A percentile compares a stretch with the other conserved stretches of the same genome.
Evolutionary conservation across 2,888 invertebrate genomes (phyloP).

Genomic region (Cyaniris semiargus): DNA sequence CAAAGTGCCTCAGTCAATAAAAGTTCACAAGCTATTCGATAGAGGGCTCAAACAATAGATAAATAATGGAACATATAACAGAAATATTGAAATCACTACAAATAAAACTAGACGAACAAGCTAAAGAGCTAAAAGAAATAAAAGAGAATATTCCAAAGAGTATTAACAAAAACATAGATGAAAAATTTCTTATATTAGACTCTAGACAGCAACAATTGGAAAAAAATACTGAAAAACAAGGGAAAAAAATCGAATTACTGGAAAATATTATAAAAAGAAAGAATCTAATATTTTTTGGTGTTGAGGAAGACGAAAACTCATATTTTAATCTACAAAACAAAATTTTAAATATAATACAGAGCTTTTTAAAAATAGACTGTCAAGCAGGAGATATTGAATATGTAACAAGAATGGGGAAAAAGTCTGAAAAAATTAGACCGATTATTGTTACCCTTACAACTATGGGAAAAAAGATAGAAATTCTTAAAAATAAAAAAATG

Average conservation of each 20-base stretch:
- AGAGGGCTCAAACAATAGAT: not conserved
- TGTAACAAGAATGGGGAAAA: not conserved
- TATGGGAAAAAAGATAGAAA: not conserved
- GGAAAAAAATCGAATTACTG: not conserved
- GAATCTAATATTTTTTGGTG: slow-evolving; percentile 4
- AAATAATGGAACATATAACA: not conserved
- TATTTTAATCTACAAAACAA: too few species aligned
- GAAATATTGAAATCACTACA: not conserved
- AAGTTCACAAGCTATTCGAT: not conserved
- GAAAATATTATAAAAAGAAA: not conserved
- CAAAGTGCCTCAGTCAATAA: not conserved
- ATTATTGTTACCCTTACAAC: not conserved
- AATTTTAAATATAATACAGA: too few species aligned
- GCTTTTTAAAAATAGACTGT: too few species aligned
- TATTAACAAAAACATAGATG: slow-evolving; percentile 4
- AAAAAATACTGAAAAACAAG: not conserved
- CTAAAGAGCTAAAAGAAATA: not conserved
- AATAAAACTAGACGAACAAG: not conserved
- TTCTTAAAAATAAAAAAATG: slow-evolving; percentile 27
- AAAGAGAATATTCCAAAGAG: not conserved
- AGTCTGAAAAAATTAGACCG: not conserved
- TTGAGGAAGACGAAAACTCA: slow-evolving; percentile 4
- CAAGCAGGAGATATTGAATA: not conserved
- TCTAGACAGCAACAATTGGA: not conserved
- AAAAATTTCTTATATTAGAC: slow-evolving; percentile 3